Percentiles rank a stretch among this genome's conserved stretches.
Evolutionary conservation across 2,113 vertebrate species (phyloP).

Genomic region (Ovis aries): DNA sequence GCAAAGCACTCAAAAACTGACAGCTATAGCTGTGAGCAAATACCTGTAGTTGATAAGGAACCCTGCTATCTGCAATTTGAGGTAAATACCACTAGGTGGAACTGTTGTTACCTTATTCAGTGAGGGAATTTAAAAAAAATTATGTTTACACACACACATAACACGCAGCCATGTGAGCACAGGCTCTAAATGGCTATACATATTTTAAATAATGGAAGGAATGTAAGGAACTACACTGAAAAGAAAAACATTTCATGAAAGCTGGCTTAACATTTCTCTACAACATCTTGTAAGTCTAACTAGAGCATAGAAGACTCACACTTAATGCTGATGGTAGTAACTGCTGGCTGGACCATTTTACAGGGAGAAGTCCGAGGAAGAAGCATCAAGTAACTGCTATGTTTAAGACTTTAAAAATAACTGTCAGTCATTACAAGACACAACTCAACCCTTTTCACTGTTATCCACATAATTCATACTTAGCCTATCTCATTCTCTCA

Average conservation of each 20-base stretch:
- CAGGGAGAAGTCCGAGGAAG: not conserved
- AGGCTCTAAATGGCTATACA: not conserved
- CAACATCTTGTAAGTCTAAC: not conserved
- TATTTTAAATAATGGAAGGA: not conserved
- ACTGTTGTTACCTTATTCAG: not conserved
- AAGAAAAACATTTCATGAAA: not conserved
- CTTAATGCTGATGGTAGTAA: not conserved
- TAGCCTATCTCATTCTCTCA: not conserved
- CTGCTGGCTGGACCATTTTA: not conserved
- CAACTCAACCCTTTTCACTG: not conserved
- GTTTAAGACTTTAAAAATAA: conserved; percentile 13
- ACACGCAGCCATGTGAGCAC: not conserved
- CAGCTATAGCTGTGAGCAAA: not conserved
- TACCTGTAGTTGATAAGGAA: not conserved
- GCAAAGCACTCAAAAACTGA: not conserved
- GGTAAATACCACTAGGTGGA: conserved; percentile 53
- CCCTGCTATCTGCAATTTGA: not conserved
- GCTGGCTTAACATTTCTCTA: not conserved
- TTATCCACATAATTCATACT: not conserved
- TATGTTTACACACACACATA: not conserved
- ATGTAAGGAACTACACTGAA: not conserved
- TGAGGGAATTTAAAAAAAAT: not conserved
- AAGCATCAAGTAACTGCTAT: not conserved
- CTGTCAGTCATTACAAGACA: not conserved
- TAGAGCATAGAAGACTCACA: not conserved